Evolutionary conservation across 2,113 vertebrate genomes (phyloP), one percentile per base, ranked within the genome.

Genomic region (Microcebus tavaratra): DNA sequence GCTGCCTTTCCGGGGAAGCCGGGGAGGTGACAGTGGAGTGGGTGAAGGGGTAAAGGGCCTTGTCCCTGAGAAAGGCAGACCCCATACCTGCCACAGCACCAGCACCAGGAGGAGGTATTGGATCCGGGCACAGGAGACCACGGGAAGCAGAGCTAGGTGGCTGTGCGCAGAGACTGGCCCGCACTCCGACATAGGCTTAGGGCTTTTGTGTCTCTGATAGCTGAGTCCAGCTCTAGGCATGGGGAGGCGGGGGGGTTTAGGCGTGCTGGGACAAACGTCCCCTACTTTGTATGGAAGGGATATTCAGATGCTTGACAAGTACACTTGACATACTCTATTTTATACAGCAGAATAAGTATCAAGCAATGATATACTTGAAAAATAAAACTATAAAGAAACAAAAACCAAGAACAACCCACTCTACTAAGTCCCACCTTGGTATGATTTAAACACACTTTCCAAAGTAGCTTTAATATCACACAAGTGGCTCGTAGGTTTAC

Each of bases 401-500:
- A 82, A 29, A 20, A 14, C 29, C 29, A 85, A 92, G 61, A 29
- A 92, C 61, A 29, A 87, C 31, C 34, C 20, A 34, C 18, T 39
- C 15, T 18, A 15, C 1, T 42, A 90, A 84, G 4, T 55, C 34
- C 11, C 20, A 53, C 14, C n/a, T 17, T 55, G 7, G 13, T 27
- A 13, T 15, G 25, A 67, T 45, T 70, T 96, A 67, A 63, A 85
- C 39, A 79, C 1, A n/a, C 18, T 91, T 96, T 11, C 82, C 72
- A 27, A 76, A 84, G n/a, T 29, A 81, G 42, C 57, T 93, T 88
- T 76, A 88, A 88, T 36, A n/a, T 65, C 72, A 89, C 14, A 67
- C 9, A 67, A 72, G 27, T 0, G 6, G 48, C 21, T 68, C 48
- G 1, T 23, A 67, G 59, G 39, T 57, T 10, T 65, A 65, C 1